phyloP scores from a whole-genome alignment of 2,797 vertebrate genomes.

The Rousettus madagascariensis region DNA sequence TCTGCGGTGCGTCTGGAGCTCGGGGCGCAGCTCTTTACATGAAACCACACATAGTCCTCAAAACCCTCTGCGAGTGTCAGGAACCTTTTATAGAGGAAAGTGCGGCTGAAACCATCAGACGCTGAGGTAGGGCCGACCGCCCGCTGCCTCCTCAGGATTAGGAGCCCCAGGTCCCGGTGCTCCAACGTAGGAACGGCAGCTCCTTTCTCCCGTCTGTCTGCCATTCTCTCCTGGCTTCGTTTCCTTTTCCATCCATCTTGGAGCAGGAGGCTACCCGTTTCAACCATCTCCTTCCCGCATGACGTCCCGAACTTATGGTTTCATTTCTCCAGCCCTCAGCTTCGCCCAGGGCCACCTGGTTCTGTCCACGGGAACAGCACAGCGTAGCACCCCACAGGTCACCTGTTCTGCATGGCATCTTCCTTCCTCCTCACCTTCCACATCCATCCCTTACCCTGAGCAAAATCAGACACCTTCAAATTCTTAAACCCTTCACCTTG shows the following conservation, averaged over 20 bases:
- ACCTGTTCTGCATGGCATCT: rapidly evolving
- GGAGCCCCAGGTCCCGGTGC: too few relatives aligned
- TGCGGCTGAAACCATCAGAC: background rate
- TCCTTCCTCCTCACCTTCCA: too few relatives aligned
- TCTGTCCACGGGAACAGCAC: background rate
- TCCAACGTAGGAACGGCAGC: background rate
- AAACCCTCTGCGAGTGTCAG: background rate
- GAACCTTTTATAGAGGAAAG: background rate
- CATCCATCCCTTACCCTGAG: background rate
- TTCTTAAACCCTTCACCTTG: background rate
- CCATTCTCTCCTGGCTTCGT: background rate
- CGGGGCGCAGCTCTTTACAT: background rate
- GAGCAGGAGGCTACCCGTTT: rapidly evolving
- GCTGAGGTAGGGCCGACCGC: rapidly evolving
- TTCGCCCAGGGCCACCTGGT: too few relatives aligned
- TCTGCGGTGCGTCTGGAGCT: background rate
- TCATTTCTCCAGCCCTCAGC: background rate
- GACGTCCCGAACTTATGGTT: background rate
- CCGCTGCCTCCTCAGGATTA: background rate
- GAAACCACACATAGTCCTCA: background rate
- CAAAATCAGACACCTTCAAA: background rate
- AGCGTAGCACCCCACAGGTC: too few relatives aligned
- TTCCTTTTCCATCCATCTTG: background rate
- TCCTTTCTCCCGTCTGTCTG: background rate
- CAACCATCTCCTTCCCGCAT: rapidly evolving